phyloP scores from a whole-genome alignment of 2,113 vertebrate species.

The Eulacestoma nigropectus region DNA sequence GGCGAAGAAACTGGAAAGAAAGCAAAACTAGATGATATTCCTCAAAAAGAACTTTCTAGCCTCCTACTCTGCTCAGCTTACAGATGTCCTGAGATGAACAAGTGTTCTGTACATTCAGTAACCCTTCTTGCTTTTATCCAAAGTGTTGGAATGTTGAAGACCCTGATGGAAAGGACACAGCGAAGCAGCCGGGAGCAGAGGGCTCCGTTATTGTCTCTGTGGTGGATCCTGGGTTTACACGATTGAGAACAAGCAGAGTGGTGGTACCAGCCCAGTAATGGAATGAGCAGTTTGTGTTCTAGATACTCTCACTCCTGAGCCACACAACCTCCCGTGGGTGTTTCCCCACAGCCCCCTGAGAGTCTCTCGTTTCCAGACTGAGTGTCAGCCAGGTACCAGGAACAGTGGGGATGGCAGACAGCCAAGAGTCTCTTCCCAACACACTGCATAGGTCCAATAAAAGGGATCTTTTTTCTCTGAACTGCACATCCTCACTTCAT shows the following conservation, averaged over 20 bases:
- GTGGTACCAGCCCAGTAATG: neutral
- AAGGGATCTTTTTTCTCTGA: neutral
- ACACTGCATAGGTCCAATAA: neutral
- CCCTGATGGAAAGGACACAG: accelerated
- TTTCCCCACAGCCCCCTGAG: neutral
- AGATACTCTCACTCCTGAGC: neutral
- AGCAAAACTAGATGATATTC: neutral
- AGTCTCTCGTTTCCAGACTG: neutral
- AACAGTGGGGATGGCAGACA: neutral
- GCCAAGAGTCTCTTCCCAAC: neutral
- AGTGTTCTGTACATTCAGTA: neutral
- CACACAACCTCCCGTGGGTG: neutral
- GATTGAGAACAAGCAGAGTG: neutral
- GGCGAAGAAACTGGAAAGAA: neutral
- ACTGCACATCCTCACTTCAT: neutral
- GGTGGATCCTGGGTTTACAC: neutral
- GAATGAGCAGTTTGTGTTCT: neutral
- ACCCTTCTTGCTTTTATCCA: neutral
- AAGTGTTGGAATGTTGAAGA: neutral
- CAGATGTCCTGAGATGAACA: neutral
- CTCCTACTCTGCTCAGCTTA: neutral
- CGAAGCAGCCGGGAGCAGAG: neutral
- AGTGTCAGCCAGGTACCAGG: neutral
- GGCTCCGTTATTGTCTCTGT: neutral
- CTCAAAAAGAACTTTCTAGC: neutral